These are phyloP conservation scores for Petrocephalus sullivani DNA, from an alignment of 2,797 vertebrate genomes.

Conservation along the genomic window DNA sequence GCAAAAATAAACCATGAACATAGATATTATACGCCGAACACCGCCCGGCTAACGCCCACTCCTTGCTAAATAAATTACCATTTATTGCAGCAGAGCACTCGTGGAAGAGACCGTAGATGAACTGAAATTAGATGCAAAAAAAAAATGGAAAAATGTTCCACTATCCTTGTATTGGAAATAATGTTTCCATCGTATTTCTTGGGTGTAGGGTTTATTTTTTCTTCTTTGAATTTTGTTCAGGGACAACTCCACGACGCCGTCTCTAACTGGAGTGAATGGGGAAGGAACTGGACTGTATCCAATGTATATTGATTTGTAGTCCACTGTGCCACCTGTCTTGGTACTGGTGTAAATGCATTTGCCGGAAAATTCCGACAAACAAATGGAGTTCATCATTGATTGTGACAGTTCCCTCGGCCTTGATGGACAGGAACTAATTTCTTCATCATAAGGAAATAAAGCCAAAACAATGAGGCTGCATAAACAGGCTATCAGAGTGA, in stretches of 20 bases:
- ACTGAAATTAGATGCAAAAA: not conserved
- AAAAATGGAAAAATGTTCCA: not conserved
- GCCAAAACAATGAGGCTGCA: slow-evolving; percentile 47
- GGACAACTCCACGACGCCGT: not conserved
- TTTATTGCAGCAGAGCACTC: not conserved
- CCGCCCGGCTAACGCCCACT: not conserved
- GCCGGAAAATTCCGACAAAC: slow-evolving; percentile 57
- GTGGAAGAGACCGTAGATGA: not conserved
- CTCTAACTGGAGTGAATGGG: slow-evolving; percentile 36
- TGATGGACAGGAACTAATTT: slow-evolving; percentile 77
- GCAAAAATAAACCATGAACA: not conserved
- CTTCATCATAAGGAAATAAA: slow-evolving; percentile 64
- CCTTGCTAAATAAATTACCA: not conserved
- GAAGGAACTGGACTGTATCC: slow-evolving; percentile 60
- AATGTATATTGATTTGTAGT: slow-evolving; percentile 56
- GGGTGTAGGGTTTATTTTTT: not conserved
- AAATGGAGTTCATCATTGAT: slow-evolving; percentile 67
- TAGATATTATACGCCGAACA: not conserved
- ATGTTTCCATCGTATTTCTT: slow-evolving; percentile 4
- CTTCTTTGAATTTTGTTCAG: not conserved
- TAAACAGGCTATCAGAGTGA: slow-evolving; percentile 56
- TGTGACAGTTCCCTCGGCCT: slow-evolving; percentile 73
- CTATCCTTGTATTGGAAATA: not conserved
- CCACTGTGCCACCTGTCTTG: slow-evolving; percentile 37
- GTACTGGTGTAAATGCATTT: slow-evolving; percentile 43